Evolutionary conservation across 2,797 vertebrate genomes (phyloP), one percentile per base, ranked within the genome.

Genomic region (Strix occidentalis): DNA sequence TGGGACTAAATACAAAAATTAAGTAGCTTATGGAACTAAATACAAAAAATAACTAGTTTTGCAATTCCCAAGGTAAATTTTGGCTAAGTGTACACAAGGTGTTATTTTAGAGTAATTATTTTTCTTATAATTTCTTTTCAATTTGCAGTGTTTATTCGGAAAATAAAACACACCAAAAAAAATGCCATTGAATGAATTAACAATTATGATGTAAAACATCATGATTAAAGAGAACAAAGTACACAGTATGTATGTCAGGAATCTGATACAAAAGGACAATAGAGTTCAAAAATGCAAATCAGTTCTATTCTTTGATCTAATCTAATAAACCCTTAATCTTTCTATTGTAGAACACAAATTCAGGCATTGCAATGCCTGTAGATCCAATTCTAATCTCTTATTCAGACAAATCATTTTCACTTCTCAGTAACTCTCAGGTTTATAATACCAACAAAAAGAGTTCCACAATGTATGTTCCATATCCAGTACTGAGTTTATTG

Each of bases 251-350:
- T 58, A 21, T 41, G 31, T 76, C 77, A 80, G 51, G 41, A 91
- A 76, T 39, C 50, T 5, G 3, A 68, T 80, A 64, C 11, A 83
- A 87, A 91, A 68, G 45, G 20, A 63, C 53, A 75, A 58, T 21
- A 64, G 66, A 70, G 60, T 89, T 91, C 3, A 71, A 71, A 84
- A 92, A 68, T 35, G 9, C 56, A 80, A 78, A 91, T 84, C 26
- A 6, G n/a, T 80, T 92, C 56, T 87, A 43, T 60, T 85, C 61
- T 85, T 87, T 68, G 60, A 87, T 87, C 23, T 85, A 89, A 84
- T 74, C 51, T 85, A 92, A 82, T 71, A 84, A 83, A 92, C 31
- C 53, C 68, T 89, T 89, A 83, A 80, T 93, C 75, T 78, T 80
- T 77, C 65, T 61, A 4, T 31, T 53, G 75, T 39, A 64, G 60